Evolutionary conservation across 2,797 vertebrate genomes (phyloP).

Genomic region (Macropodus opercularis): DNA sequence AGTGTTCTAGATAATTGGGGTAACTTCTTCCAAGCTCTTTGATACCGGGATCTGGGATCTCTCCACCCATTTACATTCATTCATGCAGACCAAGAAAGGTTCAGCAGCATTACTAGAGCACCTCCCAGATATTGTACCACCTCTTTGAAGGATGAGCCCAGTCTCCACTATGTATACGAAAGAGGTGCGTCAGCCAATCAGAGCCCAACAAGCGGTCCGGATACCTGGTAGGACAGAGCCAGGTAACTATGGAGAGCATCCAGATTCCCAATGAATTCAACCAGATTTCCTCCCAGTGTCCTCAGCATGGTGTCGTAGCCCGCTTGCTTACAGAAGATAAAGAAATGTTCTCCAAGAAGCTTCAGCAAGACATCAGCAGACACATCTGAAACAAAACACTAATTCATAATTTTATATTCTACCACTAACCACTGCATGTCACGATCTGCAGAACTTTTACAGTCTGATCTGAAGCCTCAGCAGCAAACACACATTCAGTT

Average conservation of each 20-base stretch:
- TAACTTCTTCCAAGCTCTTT: too few relatives aligned
- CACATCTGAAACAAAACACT: conserved; percentile 36
- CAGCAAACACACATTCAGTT: conserved; percentile 30
- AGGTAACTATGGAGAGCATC: conserved; percentile 87
- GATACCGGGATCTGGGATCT: too few relatives aligned
- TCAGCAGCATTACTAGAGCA: too few relatives aligned
- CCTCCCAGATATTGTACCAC: too few relatives aligned
- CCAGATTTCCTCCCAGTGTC: conserved; percentile 83
- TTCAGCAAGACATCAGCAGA: conserved; percentile 79
- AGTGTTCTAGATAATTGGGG: too few relatives aligned
- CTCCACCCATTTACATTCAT: too few relatives aligned
- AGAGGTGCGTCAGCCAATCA: too few relatives aligned
- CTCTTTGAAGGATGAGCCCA: too few relatives aligned
- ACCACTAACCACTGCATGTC: not conserved
- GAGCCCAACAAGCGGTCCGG: too few relatives aligned
- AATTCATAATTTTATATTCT: too few relatives aligned
- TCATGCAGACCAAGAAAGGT: too few relatives aligned
- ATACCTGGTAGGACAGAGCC: conserved; percentile 85
- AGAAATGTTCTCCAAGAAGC: conserved; percentile 86
- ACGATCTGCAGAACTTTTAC: not conserved
- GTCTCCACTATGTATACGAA: too few relatives aligned
- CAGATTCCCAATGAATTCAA: conserved; percentile 86
- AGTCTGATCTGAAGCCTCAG: not conserved
- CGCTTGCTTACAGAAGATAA: conserved; percentile 85
- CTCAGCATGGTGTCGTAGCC: conserved; percentile 86